Conservation (phyloP, 1,140 invertebrate species). For the Trichogramma pretiosum region DNA sequence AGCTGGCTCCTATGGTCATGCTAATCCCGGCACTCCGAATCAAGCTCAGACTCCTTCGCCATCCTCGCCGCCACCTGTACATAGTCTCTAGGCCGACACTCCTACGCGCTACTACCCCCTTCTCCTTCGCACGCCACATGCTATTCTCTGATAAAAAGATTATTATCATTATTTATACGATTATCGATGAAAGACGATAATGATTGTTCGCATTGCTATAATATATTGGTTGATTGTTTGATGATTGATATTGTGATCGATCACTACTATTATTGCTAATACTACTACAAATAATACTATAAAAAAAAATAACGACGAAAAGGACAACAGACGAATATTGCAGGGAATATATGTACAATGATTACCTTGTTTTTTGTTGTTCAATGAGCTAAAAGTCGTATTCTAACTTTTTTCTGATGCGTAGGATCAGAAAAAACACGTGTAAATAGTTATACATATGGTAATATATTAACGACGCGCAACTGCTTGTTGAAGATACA, state of each 20-base stretch:
- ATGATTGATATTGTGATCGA: too few species aligned
- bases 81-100: constrained; percentile 41
- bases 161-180: not conserved
- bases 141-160: constrained; percentile 12
- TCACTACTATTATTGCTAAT: too few species aligned
- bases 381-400: too few species aligned
- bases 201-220: not conserved
- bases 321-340: too few species aligned
- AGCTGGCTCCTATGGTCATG: constrained; percentile 20
- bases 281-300: too few species aligned
- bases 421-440: constrained; percentile 23
- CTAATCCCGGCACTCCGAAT: constrained; percentile 38
- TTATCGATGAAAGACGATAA: constrained; percentile 1
- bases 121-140: constrained; percentile 20
- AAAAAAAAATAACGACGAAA: constrained; percentile 10
- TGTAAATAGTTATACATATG: constrained; percentile 46
- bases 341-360: too few species aligned
- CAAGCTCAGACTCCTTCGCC: constrained; percentile 41
- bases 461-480: too few species aligned
- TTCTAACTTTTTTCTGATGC: too few species aligned
- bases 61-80: constrained; percentile 44
- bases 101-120: constrained; percentile 29
- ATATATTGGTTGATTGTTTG: too few species aligned
- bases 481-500: constrained; percentile 5
- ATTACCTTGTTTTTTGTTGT: too few species aligned